Evolutionary conservation across 2,113 vertebrate species (phyloP).

Genomic region (Taurulus bubalis): DNA sequence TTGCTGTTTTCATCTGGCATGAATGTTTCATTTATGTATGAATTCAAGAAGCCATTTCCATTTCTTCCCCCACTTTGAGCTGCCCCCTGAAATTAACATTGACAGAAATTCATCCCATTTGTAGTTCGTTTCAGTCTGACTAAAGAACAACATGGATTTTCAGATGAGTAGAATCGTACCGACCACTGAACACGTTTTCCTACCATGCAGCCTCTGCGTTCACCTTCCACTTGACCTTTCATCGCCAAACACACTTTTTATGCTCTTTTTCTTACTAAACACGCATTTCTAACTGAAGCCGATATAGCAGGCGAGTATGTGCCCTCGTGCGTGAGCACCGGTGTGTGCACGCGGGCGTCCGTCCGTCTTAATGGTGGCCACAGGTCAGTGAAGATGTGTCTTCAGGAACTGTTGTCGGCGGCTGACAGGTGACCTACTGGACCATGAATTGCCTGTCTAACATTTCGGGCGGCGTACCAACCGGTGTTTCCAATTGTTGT

Average conservation of each 20-base stretch:
- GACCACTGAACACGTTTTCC: conserved; percentile 19
- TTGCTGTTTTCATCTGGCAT: conserved; percentile 65
- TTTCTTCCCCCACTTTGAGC: conserved; percentile 14
- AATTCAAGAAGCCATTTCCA: conserved; percentile 64
- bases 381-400: conserved; percentile 80
- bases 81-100: conserved; percentile 29
- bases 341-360: background rate
- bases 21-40: conserved; percentile 74
- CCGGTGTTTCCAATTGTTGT: conserved; percentile 83
- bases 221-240: conserved; percentile 61
- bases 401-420: conserved; percentile 73
- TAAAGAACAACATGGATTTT: conserved; percentile 12
- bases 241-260: conserved; percentile 47
- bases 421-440: conserved; percentile 79
- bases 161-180: conserved; percentile 1
- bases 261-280: conserved; percentile 49
- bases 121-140: conserved; percentile 27
- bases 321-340: conserved; percentile 7
- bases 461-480: conserved; percentile 77
- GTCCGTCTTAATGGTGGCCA: conserved; percentile 62
- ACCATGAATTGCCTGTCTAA: conserved; percentile 74
- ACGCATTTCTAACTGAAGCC: conserved; percentile 63
- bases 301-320: conserved; percentile 11
- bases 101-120: conserved; percentile 48
- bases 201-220: conserved; percentile 11